These are phyloP conservation scores for Agonopterix alstromeriana DNA, from an alignment of 2,888 invertebrate genomes.

Conservation along the genomic window DNA sequence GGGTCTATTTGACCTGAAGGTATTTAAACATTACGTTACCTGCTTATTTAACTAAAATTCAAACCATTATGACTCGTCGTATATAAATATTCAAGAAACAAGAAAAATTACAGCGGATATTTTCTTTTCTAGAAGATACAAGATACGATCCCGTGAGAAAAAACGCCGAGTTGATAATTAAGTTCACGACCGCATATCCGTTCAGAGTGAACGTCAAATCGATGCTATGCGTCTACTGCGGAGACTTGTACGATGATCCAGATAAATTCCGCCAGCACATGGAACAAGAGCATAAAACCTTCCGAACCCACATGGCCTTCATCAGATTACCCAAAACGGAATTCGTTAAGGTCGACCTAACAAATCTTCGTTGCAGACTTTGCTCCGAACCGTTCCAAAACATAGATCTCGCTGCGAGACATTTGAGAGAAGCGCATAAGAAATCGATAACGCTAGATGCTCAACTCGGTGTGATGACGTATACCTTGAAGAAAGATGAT, in stretches of 20 bases:
- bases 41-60: too few relatives aligned
- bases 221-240: conserved; percentile 63
- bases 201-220: conserved; percentile 56
- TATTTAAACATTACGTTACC: not conserved
- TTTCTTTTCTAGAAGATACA: conserved; percentile 13
- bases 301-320: conserved; percentile 49
- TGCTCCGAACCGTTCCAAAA: conserved; percentile 30
- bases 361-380: conserved; percentile 43
- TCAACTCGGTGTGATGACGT: conserved; percentile 58
- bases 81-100: not conserved
- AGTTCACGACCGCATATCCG: conserved; percentile 60
- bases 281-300: conserved; percentile 44
- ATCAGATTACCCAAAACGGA: conserved; percentile 53
- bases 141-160: not conserved
- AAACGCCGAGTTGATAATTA: conserved; percentile 55
- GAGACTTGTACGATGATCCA: conserved; percentile 51
- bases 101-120: conserved; percentile 6
- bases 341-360: conserved; percentile 55
- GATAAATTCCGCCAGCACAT: conserved; percentile 48
- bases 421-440: conserved; percentile 33
- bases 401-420: conserved; percentile 37
- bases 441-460: conserved; percentile 31
- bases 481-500: conserved; percentile 37
- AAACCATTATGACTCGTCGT: too few relatives aligned
- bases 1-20: too few relatives aligned